phyloP scores from a whole-genome alignment of 2,113 vertebrate species.

The Myanophis thanlyinensis region DNA sequence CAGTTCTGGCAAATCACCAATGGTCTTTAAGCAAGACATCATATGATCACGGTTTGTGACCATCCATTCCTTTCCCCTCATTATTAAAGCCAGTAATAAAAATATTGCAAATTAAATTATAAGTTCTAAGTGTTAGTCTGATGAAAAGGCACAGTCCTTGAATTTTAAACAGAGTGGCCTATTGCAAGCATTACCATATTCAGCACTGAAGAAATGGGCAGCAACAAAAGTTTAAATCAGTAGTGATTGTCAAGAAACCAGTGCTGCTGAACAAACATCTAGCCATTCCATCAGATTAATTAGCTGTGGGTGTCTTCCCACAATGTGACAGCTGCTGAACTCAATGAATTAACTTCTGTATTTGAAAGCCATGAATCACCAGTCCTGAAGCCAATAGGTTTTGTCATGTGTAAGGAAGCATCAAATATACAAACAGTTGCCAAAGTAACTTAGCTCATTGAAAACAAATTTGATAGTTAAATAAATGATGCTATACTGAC shows the following conservation, averaged over 20 bases:
- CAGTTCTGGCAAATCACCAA: not conserved
- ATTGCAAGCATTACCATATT: constrained; percentile 16
- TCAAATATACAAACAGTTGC: constrained; percentile 48
- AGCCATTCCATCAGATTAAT: constrained; percentile 52
- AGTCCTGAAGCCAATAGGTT: constrained; percentile 37
- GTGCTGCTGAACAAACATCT: constrained; percentile 41
- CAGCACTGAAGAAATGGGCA: not conserved
- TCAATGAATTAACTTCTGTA: constrained; percentile 51
- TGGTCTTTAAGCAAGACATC: not conserved
- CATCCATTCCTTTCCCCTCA: not conserved
- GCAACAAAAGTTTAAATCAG: constrained; percentile 30
- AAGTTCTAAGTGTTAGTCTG: not conserved
- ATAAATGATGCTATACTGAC: not conserved
- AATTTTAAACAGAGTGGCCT: constrained; percentile 13
- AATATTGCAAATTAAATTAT: not conserved
- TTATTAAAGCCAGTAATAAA: not conserved
- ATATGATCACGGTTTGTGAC: not conserved
- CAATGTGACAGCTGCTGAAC: constrained; percentile 51
- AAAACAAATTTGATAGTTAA: constrained; percentile 1
- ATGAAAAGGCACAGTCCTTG: not conserved
- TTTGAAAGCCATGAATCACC: constrained; percentile 16
- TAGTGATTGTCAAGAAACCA: constrained; percentile 48
- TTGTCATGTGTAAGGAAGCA: constrained; percentile 44
- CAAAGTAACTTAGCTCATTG: constrained; percentile 46
- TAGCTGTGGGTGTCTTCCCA: constrained; percentile 51